Evolutionary conservation across 2,113 vertebrate genomes (phyloP).

Genomic region (Regulus satrapa): DNA sequence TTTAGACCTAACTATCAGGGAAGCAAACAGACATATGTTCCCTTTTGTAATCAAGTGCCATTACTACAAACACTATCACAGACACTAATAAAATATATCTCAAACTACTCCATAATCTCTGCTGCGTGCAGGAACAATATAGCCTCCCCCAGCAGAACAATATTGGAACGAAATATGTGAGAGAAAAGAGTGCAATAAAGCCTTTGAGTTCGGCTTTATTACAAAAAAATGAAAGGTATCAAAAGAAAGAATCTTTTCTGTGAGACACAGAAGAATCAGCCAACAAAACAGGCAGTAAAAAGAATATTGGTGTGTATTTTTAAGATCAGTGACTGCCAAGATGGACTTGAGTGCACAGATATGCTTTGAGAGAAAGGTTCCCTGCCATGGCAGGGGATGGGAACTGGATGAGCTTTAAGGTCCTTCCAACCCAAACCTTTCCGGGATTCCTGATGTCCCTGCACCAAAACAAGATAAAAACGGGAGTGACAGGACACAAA

Average conservation of each 20-base stretch:
- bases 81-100: background rate
- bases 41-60: slow-evolving; percentile 15
- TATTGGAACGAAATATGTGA: background rate
- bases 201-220: background rate
- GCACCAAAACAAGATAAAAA: background rate
- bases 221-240: background rate
- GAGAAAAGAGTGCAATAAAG: background rate
- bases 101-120: background rate
- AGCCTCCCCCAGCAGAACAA: background rate
- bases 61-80: background rate
- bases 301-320: background rate
- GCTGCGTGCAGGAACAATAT: background rate
- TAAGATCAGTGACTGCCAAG: background rate
- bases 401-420: background rate
- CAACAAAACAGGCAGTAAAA: background rate
- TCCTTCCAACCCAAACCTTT: background rate
- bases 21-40: slow-evolving; percentile 18
- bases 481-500: background rate
- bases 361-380: background rate
- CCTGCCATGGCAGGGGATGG: background rate
- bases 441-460: background rate
- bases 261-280: background rate
- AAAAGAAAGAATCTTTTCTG: background rate
- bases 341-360: background rate
- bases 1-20: background rate